Percentiles rank a stretch among this genome's conserved stretches.
Evolutionary conservation across 2,113 vertebrate genomes (phyloP).

Genomic region (Muscicapa adusta): DNA sequence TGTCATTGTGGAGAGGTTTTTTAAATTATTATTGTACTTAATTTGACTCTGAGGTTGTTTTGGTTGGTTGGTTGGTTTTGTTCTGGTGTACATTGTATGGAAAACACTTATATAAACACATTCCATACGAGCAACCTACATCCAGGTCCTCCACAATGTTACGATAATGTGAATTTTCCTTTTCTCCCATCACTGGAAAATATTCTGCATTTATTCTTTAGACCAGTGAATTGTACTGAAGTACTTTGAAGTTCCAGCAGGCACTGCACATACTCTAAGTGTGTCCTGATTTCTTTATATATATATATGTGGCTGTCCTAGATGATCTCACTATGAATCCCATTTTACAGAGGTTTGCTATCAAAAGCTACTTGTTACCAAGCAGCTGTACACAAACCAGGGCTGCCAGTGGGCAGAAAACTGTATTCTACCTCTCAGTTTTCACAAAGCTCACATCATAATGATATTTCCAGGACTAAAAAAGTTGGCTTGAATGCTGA

Average conservation of each 20-base stretch:
- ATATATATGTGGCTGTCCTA: background rate
- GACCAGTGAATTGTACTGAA: background rate
- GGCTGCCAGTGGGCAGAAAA: background rate
- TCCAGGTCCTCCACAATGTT: background rate
- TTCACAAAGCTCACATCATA: background rate
- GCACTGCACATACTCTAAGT: background rate
- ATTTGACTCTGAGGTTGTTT: background rate
- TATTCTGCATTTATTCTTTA: background rate
- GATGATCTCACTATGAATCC: background rate
- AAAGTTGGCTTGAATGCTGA: background rate
- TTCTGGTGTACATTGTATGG: background rate
- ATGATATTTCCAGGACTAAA: background rate
- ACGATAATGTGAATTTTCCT: background rate
- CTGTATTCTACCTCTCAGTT: background rate
- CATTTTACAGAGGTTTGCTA: background rate
- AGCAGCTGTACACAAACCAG: background rate
- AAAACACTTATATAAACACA: background rate
- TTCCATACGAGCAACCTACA: background rate
- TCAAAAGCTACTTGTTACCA: background rate
- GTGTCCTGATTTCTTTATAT: background rate
- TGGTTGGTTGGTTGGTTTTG: fast-evolving
- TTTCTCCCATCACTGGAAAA: background rate
- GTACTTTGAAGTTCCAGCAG: background rate
- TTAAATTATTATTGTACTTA: background rate
- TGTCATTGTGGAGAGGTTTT: fast-evolving